A percentile compares a stretch with the other conserved stretches of the same genome.
Conservation (phyloP, 2,888 invertebrate species). For the Xylocampa areola region DNA sequence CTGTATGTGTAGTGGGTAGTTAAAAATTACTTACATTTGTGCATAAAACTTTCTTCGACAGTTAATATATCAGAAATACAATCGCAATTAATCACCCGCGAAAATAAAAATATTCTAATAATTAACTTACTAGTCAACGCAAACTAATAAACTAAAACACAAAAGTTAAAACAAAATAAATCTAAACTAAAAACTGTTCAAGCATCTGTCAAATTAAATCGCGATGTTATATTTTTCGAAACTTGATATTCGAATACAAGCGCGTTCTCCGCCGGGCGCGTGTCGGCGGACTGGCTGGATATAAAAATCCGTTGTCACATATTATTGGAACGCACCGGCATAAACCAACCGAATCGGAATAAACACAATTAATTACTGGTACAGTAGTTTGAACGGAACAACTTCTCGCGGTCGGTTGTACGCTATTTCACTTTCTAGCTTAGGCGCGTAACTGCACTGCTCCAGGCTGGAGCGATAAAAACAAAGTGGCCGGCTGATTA, state of each 20-base stretch:
- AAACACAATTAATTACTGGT: slow-evolving; percentile 70
- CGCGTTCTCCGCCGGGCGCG: slow-evolving; percentile 71
- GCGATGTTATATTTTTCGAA: slow-evolving; percentile 61
- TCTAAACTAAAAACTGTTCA: slow-evolving; percentile 2
- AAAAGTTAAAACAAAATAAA: slow-evolving; percentile 21
- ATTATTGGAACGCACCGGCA: slow-evolving; percentile 80
- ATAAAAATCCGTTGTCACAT: slow-evolving; percentile 72
- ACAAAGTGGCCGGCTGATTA: slow-evolving; percentile 63
- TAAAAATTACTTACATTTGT: slow-evolving; percentile 62
- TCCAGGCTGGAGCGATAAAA: slow-evolving; percentile 48
- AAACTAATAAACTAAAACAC: slow-evolving; percentile 13
- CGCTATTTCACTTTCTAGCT: slow-evolving; percentile 81
- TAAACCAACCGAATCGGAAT: slow-evolving; percentile 81
- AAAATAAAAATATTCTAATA: slow-evolving; percentile 16
- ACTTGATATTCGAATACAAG: slow-evolving; percentile 53
- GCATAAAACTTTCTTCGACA: slow-evolving; percentile 62
- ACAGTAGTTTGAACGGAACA: slow-evolving; percentile 58
- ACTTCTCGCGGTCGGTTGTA: slow-evolving; percentile 69
- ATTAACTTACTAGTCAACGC: neutral
- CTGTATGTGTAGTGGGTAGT: neutral
- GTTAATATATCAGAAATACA: slow-evolving; percentile 46
- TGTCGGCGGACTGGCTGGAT: slow-evolving; percentile 76
- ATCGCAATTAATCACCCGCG: slow-evolving; percentile 36
- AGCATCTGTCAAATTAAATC: slow-evolving; percentile 34
- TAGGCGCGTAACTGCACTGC: slow-evolving; percentile 42